Evolutionary conservation across 2,888 invertebrate genomes (phyloP), one percentile per base, ranked within the genome.

Genomic region (Euzetes globulus): DNA sequence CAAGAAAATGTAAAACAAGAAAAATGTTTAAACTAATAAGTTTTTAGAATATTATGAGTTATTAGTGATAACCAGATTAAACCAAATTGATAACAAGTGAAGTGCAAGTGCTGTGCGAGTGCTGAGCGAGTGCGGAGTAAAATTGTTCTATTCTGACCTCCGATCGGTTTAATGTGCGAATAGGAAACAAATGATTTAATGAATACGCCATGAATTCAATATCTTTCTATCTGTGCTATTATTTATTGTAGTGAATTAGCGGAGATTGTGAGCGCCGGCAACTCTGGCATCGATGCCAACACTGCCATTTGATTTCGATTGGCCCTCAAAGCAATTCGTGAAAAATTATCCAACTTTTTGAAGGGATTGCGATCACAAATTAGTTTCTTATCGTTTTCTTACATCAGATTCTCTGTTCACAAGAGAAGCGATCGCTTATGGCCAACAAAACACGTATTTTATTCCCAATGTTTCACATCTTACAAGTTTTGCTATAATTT

Each of bases 141-240:
- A 22, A 6, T 11, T 55, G 55, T 7, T 19, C 13, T 25, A 5
- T 19, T 52, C 19, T 52, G 52, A 17, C 19, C 55, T 2, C 55
- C 19, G 68, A 68, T 68, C 37, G 68, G 33, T 41, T 45, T 37
- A 65, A 65, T 65, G 65, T 65, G 65, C 37, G 68, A 68, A 45
- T 68, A 45, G 68, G 45, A 68, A 68, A 45, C 68, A 45, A 25
- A 68, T 19, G 15, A 45, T 68, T 68, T 68, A 68, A 68, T 68
- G 68, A 68, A 68, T 68, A 68, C 25, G 45, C 19, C 68, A 68
- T 68, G 68, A 68, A 68, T 68, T 68, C 68, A 68, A 68, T 68
- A 68, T 68, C 45, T 68, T 37, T 68, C 41, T 45, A 68, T 68
- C 68, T 19, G 41, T 68, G 68, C 68, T 37, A 68, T 68, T 68